A percentile compares a stretch with the other conserved stretches of the same genome.
Evolutionary conservation across 2,113 vertebrate species (phyloP).

Genomic region (Cichladusa arquata): DNA sequence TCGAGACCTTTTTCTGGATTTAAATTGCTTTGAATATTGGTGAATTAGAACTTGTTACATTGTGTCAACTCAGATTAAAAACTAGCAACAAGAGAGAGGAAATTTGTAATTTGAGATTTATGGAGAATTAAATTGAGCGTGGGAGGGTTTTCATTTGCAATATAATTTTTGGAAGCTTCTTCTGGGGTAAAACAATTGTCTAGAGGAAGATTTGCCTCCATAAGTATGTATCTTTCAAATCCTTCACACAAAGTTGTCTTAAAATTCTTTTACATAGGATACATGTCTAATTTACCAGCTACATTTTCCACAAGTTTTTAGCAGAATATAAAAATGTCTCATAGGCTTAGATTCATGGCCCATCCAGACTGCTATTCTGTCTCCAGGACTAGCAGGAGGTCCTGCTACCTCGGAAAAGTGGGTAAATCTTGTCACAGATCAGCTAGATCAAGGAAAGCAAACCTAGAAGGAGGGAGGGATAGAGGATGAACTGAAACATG

Average conservation of each 20-base stretch:
- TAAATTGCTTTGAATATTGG: neutral
- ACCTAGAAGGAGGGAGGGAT: neutral
- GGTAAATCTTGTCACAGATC: accelerated
- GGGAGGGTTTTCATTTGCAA: neutral
- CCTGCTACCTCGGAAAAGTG: neutral
- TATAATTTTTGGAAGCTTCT: neutral
- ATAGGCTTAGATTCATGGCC: neutral
- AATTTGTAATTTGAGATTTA: neutral
- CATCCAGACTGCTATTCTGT: neutral
- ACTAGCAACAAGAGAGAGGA: accelerated
- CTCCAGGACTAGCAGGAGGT: neutral
- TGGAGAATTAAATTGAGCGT: neutral
- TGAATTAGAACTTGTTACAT: neutral
- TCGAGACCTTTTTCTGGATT: neutral
- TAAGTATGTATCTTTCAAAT: neutral
- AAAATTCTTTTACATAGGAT: neutral
- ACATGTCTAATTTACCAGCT: neutral
- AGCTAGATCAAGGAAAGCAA: neutral
- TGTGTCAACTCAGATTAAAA: neutral
- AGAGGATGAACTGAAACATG: neutral
- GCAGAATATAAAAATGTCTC: neutral
- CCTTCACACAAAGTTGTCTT: neutral
- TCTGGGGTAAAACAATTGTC: neutral
- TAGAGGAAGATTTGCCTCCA: neutral
- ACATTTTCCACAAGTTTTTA: neutral